Percentiles rank a stretch among this genome's conserved stretches.
phyloP scores from a whole-genome alignment of 2,888 invertebrate species.

The Anticlea derivata region DNA sequence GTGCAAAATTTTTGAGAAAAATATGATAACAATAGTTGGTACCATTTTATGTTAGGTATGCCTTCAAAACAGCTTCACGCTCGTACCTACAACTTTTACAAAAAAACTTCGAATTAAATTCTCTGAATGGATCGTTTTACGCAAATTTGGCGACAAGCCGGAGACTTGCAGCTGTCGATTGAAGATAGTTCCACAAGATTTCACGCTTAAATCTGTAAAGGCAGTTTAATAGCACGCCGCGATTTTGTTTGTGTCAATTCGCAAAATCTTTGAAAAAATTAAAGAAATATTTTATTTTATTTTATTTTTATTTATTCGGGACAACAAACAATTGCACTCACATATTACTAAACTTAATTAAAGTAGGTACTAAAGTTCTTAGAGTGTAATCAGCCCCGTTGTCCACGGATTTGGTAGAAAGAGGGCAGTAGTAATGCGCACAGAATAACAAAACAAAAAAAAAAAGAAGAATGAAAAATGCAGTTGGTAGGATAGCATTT shows the following conservation, averaged over 20 bases:
- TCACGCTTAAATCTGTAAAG: constrained; percentile 17
- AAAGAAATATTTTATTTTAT: no score
- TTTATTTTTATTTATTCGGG: no score
- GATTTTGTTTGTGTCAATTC: neutral
- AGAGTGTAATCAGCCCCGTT: no score
- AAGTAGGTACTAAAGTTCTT: no score
- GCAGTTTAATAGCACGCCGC: neutral
- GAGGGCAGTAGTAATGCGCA: no score
- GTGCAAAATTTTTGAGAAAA: constrained; percentile 21
- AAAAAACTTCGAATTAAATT: constrained; percentile 38
- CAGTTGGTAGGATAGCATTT: no score
- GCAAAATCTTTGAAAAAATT: no score
- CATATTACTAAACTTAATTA: no score
- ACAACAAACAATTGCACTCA: no score
- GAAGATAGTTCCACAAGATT: constrained; percentile 20
- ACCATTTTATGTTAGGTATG: neutral
- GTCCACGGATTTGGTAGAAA: no score
- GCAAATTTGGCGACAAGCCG: constrained; percentile 50
- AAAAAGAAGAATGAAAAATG: no score
- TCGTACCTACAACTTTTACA: constrained; percentile 49
- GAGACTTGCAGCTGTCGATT: constrained; percentile 43
- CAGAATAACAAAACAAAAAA: no score
- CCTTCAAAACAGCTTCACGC: constrained; percentile 42
- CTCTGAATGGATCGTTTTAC: constrained; percentile 48
- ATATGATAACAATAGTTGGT: neutral